Conservation (phyloP, 2,797 vertebrate genomes). For the Chanos chanos region DNA sequence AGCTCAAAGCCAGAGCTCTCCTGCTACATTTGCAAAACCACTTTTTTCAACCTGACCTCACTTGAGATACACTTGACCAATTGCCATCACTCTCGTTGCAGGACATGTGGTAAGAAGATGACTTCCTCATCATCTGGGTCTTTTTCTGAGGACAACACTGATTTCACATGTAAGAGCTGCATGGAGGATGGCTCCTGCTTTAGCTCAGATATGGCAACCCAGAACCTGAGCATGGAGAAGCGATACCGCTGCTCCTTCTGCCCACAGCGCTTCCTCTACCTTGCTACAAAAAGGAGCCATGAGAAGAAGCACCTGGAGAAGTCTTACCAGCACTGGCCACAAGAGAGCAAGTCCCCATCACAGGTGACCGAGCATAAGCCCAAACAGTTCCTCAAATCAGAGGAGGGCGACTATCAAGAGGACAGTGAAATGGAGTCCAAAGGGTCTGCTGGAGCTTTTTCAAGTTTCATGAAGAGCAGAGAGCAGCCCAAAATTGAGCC, state of each 20-base stretch:
- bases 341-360: slow-evolving; percentile 81
- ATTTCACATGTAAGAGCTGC: slow-evolving; percentile 89
- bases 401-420: slow-evolving; percentile 61
- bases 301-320: slow-evolving; percentile 88
- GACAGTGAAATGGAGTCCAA: slow-evolving; percentile 51
- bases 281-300: slow-evolving; percentile 94
- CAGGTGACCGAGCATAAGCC: slow-evolving; percentile 80
- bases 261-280: slow-evolving; percentile 93
- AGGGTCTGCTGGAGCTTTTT: slow-evolving; percentile 38
- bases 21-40: slow-evolving; percentile 89
- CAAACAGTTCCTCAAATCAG: slow-evolving; percentile 78
- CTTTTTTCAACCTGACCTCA: slow-evolving; percentile 87
- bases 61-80: slow-evolving; percentile 86
- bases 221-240: slow-evolving; percentile 89
- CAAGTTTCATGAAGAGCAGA: slow-evolving; percentile 57
- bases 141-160: slow-evolving; percentile 75
- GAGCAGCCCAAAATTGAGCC: slow-evolving; percentile 59
- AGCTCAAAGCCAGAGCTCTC: slow-evolving; percentile 72
- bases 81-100: slow-evolving; percentile 89
- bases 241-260: slow-evolving; percentile 94
- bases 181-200: slow-evolving; percentile 91
- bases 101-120: slow-evolving; percentile 90
- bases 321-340: slow-evolving; percentile 78
- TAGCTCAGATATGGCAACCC: slow-evolving; percentile 74
- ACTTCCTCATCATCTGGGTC: slow-evolving; percentile 74